phyloP scores from a whole-genome alignment of 1,140 invertebrate species.

The Chlorops oryzae region DNA sequence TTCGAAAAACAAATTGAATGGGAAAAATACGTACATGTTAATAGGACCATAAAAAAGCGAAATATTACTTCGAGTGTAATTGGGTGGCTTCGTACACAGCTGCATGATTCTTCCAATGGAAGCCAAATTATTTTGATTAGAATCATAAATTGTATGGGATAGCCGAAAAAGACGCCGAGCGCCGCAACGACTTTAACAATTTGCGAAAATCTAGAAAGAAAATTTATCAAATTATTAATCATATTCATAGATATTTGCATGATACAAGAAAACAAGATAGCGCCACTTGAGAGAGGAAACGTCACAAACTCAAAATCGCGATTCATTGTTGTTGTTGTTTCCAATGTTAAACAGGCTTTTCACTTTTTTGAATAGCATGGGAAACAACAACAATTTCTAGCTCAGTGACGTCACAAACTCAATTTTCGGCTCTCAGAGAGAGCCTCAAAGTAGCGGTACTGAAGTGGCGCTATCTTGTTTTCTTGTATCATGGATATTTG shows the following conservation, averaged over 20 bases:
- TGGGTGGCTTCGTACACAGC: conserved; percentile 51
- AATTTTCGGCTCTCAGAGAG: too few relatives aligned
- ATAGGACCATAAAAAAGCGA: conserved; percentile 54
- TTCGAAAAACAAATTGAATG: neutral
- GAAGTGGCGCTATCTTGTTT: too few relatives aligned
- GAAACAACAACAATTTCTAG: too few relatives aligned
- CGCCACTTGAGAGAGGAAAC: too few relatives aligned
- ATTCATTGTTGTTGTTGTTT: too few relatives aligned
- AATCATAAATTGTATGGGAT: conserved; percentile 84
- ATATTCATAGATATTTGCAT: neutral
- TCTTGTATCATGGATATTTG: too few relatives aligned
- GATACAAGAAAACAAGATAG: too few relatives aligned
- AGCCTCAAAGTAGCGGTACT: too few relatives aligned
- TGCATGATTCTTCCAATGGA: conserved; percentile 47
- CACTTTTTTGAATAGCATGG: too few relatives aligned
- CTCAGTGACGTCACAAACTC: too few relatives aligned
- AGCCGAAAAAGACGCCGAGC: conserved; percentile 68
- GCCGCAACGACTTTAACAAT: conserved; percentile 63
- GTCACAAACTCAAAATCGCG: too few relatives aligned
- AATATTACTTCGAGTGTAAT: conserved; percentile 33
- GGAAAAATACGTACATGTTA: conserved; percentile 65
- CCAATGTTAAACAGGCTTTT: too few relatives aligned
- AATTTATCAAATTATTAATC: neutral
- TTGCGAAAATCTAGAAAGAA: conserved; percentile 52
- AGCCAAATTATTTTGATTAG: conserved; percentile 64